Evolutionary conservation across 2,888 invertebrate species (phyloP), one percentile per base, ranked within the genome.

Genomic region (Notodonta dromedarius): DNA sequence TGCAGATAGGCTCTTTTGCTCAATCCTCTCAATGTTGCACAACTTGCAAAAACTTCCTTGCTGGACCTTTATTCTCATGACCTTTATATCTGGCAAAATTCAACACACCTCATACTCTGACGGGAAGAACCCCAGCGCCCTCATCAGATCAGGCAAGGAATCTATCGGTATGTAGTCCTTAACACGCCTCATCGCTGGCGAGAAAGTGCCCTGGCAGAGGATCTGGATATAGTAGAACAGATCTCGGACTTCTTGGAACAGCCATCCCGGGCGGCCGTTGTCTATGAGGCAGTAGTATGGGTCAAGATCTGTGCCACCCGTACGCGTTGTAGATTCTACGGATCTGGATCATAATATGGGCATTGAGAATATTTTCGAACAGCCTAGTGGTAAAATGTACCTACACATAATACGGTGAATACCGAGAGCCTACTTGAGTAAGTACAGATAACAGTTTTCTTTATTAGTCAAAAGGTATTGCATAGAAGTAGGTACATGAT

Each of bases 221-320:
- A 97, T 95, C 90, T 97, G 96, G 71, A 96, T 95, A 82, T 96
- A 97, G 84, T 96, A 96, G 87, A 97, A 97, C 65, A 96, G 89
- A 79, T 97, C 96, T 71, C 96, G 94, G 80, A 97, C 94, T 86
- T 97, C 96, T 58, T 93, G 92, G 81, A 96, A 96, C 59, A 96
- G 89, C 94, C 95, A 96, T 4, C 97, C 97, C 0, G 95, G 94
- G 9, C 94, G 88, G 0, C 96, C 96, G 58, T 96, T 96, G 62
- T 96, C 96, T 57, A 97, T 89, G 32, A 96, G 87, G 67, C 95
- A 95, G 81, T 96, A 96, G 87, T 95, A 97, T 0, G 97, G 97
- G 56, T 94, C 93, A 13, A 96, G 83, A 42, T 94, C 94, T 5
- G 66, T 74, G 2, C 96, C 96, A 40, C 95, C 95, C 13, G 87